Base-by-base conservation (phyloP, 2,797 vertebrate species). In the Mus spretus region DNA sequence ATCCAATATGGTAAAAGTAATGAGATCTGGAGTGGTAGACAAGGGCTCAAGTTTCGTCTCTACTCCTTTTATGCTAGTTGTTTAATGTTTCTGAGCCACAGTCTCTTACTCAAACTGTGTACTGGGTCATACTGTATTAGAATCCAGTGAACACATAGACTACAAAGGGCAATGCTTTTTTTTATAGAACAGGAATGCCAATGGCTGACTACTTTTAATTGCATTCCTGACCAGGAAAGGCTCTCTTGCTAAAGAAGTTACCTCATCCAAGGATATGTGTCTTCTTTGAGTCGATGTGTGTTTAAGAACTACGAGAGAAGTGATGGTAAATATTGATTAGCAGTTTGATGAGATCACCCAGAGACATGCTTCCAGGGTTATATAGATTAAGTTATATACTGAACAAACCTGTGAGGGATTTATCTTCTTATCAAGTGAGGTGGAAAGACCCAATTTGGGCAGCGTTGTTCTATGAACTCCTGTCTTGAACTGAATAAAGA, bases 31-130 rank as follows among this genome's bases (percentile, higher is more conserved):
- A 63, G 82, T 57, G 50, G 1, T 26, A 55, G 83, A 53, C 34
- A 14, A 63, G 47, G 55, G 17, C 55, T 74, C 59, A 57, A 50
- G n/a, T 61, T 37, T 93, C 11, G 31, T 20, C 31, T 78, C 63
- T 22, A 77, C 40, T 6, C 34, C 24, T 94, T 79, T 80, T 47
- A 19, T 72, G 40, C 20, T 11, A n/a, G 0, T 90, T 13, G 24
- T 63, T 90, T 34, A 65, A 26, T 92, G 65, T 77, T 89, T 93
- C 75, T 59, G 65, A 88, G 59, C 2, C 17, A 92, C 57, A 15
- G 22, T 80, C 90, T 95, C 88, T 92, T 53, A 87, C 61, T 90
- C 12, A 0, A 59, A 89, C 53, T 81, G 17, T 75, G 31, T 74
- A 75, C 77, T 22, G 34, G 20, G 59, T 11, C 24, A 24, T 40